Conservation (phyloP, 2,113 vertebrate species). For the Coptodon rendalli region DNA sequence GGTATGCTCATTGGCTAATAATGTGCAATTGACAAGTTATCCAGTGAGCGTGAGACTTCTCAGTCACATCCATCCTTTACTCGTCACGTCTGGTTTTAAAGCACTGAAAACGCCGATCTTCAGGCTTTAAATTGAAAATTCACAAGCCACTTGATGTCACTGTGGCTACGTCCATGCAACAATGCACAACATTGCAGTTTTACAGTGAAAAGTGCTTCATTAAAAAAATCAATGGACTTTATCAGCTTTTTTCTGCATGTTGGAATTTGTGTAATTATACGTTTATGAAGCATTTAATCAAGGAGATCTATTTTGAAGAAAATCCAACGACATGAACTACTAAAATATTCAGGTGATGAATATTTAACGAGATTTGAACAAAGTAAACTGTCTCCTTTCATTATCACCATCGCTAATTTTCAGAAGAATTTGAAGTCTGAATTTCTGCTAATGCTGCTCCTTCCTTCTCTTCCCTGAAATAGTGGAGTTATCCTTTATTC, state of each 20-base stretch:
- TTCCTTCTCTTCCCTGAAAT: not conserved
- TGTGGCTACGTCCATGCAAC: not conserved
- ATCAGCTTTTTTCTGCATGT: not conserved
- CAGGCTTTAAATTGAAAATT: not conserved
- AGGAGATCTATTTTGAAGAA: not conserved
- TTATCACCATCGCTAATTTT: not conserved
- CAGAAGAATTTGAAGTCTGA: not conserved
- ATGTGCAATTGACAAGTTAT: not conserved
- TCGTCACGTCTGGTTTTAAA: not conserved
- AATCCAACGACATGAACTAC: not conserved
- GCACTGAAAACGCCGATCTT: accelerated
- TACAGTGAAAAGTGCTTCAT: not conserved
- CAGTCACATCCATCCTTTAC: not conserved
- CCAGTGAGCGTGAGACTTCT: not conserved
- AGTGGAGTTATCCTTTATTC: not conserved
- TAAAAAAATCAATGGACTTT: not conserved
- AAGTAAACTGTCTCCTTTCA: not conserved
- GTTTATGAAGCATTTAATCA: not conserved
- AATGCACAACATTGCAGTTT: not conserved
- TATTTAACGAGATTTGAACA: not conserved
- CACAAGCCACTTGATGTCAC: not conserved
- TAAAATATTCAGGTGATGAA: not conserved
- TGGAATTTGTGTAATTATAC: not conserved
- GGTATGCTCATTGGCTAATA: not conserved
- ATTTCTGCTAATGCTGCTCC: not conserved